phyloP scores from a whole-genome alignment of 2,113 vertebrate genomes.

The Perca schrenkii region DNA sequence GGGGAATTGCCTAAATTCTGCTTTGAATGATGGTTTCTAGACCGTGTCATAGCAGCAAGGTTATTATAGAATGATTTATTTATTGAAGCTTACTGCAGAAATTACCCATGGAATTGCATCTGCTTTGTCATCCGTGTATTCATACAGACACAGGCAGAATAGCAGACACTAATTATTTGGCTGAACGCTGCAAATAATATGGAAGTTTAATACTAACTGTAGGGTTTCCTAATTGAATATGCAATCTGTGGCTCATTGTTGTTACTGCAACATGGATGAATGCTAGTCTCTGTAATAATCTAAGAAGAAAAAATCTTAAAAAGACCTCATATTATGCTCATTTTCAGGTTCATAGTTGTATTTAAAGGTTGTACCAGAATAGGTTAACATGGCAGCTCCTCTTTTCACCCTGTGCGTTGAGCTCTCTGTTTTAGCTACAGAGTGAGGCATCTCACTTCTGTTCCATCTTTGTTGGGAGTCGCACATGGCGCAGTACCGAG shows the following conservation, averaged over 20 bases:
- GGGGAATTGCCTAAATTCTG: not conserved
- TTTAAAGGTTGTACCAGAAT: no score
- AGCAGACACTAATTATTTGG: constrained; percentile 31
- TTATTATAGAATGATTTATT: constrained; percentile 6
- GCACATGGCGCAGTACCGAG: no score
- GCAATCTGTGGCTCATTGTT: not conserved
- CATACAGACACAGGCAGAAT: constrained; percentile 1
- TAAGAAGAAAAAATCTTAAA: no score
- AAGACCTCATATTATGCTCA: no score
- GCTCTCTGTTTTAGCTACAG: no score
- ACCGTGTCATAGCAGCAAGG: not conserved
- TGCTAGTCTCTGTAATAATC: not conserved
- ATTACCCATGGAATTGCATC: constrained; percentile 18
- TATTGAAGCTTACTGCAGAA: not conserved
- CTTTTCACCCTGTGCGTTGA: no score
- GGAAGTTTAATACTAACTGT: not conserved
- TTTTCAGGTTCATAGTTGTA: no score
- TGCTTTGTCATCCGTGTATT: constrained; percentile 33
- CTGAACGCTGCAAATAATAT: constrained; percentile 12
- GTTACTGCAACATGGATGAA: not conserved
- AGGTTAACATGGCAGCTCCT: no score
- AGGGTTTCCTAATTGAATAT: not conserved
- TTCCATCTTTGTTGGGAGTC: no score
- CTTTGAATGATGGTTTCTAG: not conserved
- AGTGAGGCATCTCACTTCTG: no score